A percentile compares a stretch with the other conserved stretches of the same genome.
Evolutionary conservation across 1,140 invertebrate genomes (phyloP).

Genomic region (Brachionus calyciflorus): DNA sequence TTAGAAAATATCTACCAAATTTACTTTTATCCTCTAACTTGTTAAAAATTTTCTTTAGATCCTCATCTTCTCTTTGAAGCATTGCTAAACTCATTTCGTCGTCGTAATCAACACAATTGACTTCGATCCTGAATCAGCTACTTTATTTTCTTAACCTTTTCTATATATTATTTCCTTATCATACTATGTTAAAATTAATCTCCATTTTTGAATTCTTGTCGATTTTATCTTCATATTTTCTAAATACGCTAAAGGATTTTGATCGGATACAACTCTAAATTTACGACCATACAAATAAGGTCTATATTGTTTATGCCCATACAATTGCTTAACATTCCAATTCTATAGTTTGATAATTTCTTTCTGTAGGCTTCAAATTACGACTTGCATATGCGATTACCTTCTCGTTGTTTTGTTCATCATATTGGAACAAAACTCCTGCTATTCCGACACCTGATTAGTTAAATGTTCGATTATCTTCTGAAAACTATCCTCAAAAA

Average conservation of each 20-base stretch:
- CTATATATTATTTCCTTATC: too few relatives aligned
- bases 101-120: too few relatives aligned
- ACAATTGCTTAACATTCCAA: slow-evolving; percentile 55
- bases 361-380: too few relatives aligned
- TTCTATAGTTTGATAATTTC: slow-evolving; percentile 57
- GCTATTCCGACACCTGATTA: slow-evolving; percentile 48
- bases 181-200: too few relatives aligned
- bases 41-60: too few relatives aligned
- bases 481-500: background rate
- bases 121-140: too few relatives aligned
- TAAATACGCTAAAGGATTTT: background rate
- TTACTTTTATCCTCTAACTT: too few relatives aligned
- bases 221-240: background rate
- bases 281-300: too few relatives aligned
- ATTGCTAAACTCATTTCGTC: too few relatives aligned
- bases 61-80: too few relatives aligned
- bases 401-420: slow-evolving; percentile 43
- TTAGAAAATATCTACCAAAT: too few relatives aligned
- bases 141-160: too few relatives aligned
- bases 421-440: slow-evolving; percentile 48
- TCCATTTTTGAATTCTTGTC: background rate
- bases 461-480: background rate
- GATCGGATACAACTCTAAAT: slow-evolving; percentile 41
- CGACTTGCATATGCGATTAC: slow-evolving; percentile 49
- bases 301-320: slow-evolving; percentile 54